A percentile compares a stretch with the other conserved stretches of the same genome.
Evolutionary conservation across 2,113 vertebrate species (phyloP).

Genomic region (Rana temporaria): DNA sequence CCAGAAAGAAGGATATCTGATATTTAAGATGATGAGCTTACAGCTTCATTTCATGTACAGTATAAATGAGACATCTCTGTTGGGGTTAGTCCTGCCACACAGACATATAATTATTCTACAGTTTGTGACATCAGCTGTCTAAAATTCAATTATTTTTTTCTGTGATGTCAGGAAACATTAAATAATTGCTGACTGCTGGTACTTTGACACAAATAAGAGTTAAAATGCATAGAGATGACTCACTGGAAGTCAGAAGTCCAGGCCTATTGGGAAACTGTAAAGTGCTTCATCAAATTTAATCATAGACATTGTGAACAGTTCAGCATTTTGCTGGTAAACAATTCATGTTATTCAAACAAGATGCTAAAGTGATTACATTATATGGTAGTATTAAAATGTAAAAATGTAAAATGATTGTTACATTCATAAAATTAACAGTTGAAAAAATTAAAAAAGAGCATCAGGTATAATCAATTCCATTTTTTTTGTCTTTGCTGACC

Average conservation of each 20-base stretch:
- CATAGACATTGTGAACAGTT: constrained; percentile 31
- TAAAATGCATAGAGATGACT: constrained; percentile 49
- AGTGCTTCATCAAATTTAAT: constrained; percentile 43
- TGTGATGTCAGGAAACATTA: constrained; percentile 58
- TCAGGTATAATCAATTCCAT: too few relatives aligned
- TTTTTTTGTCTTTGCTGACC: too few relatives aligned
- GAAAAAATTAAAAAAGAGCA: too few relatives aligned
- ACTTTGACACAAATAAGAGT: constrained; percentile 55
- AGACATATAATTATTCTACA: constrained; percentile 56
- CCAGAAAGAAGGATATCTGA: neutral
- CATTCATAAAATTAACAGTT: too few relatives aligned
- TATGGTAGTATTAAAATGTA: too few relatives aligned
- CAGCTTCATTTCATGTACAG: constrained; percentile 50
- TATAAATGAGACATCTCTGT: constrained; percentile 51
- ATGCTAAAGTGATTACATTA: too few relatives aligned
- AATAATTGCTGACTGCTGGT: constrained; percentile 56
- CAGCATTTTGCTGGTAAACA: constrained; percentile 27
- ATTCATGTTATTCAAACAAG: too few relatives aligned
- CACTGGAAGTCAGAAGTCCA: constrained; percentile 48
- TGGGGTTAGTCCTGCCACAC: constrained; percentile 52
- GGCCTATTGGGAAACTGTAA: constrained; percentile 50
- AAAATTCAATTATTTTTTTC: constrained; percentile 57
- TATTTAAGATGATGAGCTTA: constrained; percentile 38
- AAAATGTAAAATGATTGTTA: too few relatives aligned
- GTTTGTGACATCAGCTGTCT: constrained; percentile 55